Conservation (phyloP, 1,140 invertebrate genomes). For the Luehdorfia chinensis region DNA sequence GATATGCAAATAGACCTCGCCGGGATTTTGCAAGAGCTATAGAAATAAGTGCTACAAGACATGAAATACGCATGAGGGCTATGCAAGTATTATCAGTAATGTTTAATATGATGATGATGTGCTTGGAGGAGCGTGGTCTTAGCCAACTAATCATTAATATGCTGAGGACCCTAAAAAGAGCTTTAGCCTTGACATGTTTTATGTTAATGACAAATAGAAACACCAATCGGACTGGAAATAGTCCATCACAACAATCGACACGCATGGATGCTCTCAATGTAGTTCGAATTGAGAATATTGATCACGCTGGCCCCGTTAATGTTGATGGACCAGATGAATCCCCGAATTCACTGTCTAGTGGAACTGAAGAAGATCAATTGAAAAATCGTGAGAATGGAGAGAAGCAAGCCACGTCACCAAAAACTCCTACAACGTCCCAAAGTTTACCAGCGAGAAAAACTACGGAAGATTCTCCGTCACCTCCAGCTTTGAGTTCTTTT, state of each 20-base stretch:
- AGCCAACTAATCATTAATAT: slow-evolving; percentile 70
- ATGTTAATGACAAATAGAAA: slow-evolving; percentile 66
- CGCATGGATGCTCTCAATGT: slow-evolving; percentile 46
- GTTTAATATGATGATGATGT: slow-evolving; percentile 76
- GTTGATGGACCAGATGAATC: slow-evolving; percentile 55
- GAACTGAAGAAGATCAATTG: slow-evolving; percentile 27
- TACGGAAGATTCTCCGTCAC: slow-evolving; percentile 16
- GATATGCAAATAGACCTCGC: slow-evolving; percentile 42
- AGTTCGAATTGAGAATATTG: slow-evolving; percentile 55
- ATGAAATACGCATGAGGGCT: slow-evolving; percentile 68
- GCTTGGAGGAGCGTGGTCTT: slow-evolving; percentile 62
- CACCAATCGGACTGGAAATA: slow-evolving; percentile 30
- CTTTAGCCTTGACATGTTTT: slow-evolving; percentile 67
- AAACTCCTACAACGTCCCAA: background rate
- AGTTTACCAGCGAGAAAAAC: background rate
- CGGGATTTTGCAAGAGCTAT: slow-evolving; percentile 51
- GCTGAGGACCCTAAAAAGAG: slow-evolving; percentile 66
- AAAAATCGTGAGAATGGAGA: background rate
- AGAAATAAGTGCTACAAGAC: slow-evolving; percentile 63
- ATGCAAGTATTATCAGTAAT: slow-evolving; percentile 71
- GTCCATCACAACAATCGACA: slow-evolving; percentile 29
- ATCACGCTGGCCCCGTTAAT: slow-evolving; percentile 54
- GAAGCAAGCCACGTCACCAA: background rate
- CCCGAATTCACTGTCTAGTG: slow-evolving; percentile 24
- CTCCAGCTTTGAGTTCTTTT: slow-evolving; percentile 8